phyloP scores from a whole-genome alignment of 2,888 invertebrate species.

The Pyrrhosoma nymphula region DNA sequence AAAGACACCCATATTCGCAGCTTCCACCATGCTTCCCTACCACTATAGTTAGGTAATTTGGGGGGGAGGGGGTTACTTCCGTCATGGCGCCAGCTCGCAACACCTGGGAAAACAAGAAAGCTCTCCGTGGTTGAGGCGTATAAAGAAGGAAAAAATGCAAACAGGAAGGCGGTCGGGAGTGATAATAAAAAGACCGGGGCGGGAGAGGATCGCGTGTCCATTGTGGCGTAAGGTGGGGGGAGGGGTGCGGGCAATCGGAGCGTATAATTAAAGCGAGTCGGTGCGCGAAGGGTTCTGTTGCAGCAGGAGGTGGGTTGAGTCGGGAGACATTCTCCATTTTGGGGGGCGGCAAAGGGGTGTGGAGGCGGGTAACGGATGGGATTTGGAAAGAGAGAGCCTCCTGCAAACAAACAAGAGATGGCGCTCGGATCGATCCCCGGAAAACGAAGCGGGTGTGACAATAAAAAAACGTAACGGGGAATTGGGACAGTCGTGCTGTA shows the following conservation, averaged over 20 bases:
- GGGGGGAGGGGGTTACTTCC: too few species aligned
- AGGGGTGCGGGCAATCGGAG: slow-evolving; percentile 21
- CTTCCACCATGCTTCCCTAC: too few species aligned
- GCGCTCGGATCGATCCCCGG: background rate
- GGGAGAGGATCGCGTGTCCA: slow-evolving; percentile 16
- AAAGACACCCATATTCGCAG: too few species aligned
- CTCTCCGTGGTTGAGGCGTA: background rate
- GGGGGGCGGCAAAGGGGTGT: background rate
- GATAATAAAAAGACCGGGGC: slow-evolving; percentile 5
- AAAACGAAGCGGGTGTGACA: background rate
- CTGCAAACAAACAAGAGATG: background rate
- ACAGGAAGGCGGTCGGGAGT: background rate
- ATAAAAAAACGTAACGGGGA: background rate
- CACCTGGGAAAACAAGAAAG: slow-evolving; percentile 63
- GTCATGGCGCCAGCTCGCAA: slow-evolving; percentile 31
- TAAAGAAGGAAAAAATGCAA: background rate
- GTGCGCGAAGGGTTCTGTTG: background rate
- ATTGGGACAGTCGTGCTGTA: background rate
- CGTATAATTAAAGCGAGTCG: slow-evolving; percentile 65
- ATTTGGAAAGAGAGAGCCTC: background rate
- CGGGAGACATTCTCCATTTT: background rate
- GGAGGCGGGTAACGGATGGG: background rate
- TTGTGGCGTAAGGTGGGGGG: slow-evolving; percentile 23
- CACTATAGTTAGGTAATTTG: too few species aligned
- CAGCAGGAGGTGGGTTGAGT: background rate